Base-by-base conservation (phyloP, 2,113 vertebrate genomes). In the Emberiza fucata region DNA sequence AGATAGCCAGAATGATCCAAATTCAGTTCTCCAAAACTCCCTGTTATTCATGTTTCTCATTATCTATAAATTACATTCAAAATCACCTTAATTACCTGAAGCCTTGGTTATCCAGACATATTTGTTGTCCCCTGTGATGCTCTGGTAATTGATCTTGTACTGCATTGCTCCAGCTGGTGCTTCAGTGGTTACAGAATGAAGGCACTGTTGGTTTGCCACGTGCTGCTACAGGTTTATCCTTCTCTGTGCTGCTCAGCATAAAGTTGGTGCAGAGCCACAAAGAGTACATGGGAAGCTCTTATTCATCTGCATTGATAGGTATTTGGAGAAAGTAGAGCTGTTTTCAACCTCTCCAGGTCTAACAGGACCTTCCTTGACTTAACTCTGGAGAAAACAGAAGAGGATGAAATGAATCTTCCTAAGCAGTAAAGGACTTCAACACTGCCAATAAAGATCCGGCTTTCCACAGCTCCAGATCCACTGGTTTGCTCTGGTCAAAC, bases 71-170 rank as follows among this genome's bases (percentile, higher is more conserved):
- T 96, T 93, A 90, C 20, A 9, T 68, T 86, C 75, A 95, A 75
- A 96, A 94, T 96, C 95, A 65, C 85, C 69, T 86, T 95, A 87
- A 95, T 96, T 95, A 96, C 66, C 83, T 76, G 72, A 94, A 95
- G 93, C 61, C 79, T 83, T 88, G 77, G 48, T 92, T 93, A 94
- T 86, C 90, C 83, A 88, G 94, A 88, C 14, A 6, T 81, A 14
- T 81, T 94, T 14, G 1, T 11, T 83, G 29, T 96, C 90, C 86
- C 92, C 61, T 64, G 80, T 95, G 95, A 53, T 79, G 33, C 37
- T 69, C 56, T 65, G 82, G 44, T 96, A 90, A 96, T 96, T 96
- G 96, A 56, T 94, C 93, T 94, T 81, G 51, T 57, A 72, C 86
- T 53, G 65, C 54, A 27, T 61, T 84, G 25, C 57, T 94, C 48